phyloP scores from a whole-genome alignment of 1,140 invertebrate genomes.

The Drosophila truncata region DNA sequence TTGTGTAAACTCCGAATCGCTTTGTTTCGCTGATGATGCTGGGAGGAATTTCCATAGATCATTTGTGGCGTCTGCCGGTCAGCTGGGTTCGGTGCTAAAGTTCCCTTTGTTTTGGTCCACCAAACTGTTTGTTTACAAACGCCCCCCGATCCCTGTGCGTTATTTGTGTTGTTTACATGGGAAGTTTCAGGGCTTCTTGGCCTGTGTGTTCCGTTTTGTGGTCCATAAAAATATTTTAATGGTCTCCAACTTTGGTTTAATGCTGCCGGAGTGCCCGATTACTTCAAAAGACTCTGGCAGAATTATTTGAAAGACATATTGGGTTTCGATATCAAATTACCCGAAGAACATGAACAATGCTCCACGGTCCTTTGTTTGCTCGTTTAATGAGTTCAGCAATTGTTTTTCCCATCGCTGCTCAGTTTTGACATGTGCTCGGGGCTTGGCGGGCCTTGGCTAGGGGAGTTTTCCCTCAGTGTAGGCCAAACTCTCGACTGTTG shows the following conservation, averaged over 20 bases:
- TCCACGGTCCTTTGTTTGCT: slow-evolving; percentile 57
- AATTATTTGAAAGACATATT: slow-evolving; percentile 63
- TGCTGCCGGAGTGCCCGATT: slow-evolving; percentile 54
- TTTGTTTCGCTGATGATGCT: slow-evolving; percentile 44
- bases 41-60: slow-evolving; percentile 70
- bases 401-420: slow-evolving; percentile 37
- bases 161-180: slow-evolving; percentile 51
- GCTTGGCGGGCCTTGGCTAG: not conserved
- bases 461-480: slow-evolving; percentile 34
- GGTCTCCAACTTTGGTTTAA: slow-evolving; percentile 40
- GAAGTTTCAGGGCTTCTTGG: slow-evolving; percentile 30
- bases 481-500: slow-evolving; percentile 18
- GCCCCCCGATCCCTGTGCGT: slow-evolving; percentile 2
- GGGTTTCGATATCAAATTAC: slow-evolving; percentile 71
- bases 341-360: slow-evolving; percentile 47
- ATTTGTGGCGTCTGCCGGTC: slow-evolving; percentile 71
- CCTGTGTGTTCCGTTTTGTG: slow-evolving; percentile 47
- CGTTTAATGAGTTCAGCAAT: slow-evolving; percentile 71
- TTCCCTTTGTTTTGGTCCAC: slow-evolving; percentile 43
- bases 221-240: slow-evolving; percentile 68
- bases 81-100: slow-evolving; percentile 51
- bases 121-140: slow-evolving; percentile 38
- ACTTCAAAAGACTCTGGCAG: slow-evolving; percentile 66
- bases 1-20: slow-evolving; percentile 61
- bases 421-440: slow-evolving; percentile 69